Base-by-base conservation (phyloP, 1,140 invertebrate genomes). In the Telenomus remus region DNA sequence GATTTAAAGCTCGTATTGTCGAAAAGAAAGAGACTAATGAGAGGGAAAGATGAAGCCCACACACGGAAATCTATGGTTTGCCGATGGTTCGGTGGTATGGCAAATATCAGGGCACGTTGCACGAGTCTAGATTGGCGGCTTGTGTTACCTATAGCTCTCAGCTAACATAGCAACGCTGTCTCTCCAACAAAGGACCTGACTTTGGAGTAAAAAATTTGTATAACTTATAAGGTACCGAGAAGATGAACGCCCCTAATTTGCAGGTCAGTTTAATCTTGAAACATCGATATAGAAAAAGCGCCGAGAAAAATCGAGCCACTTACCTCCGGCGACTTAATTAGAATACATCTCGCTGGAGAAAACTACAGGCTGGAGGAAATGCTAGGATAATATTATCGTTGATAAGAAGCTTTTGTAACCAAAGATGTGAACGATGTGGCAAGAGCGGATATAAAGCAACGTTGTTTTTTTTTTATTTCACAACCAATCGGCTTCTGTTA, bases 11-110 rank as follows among this genome's bases (percentile, higher is more conserved):
- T 15, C 11, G 51, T 54, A 19, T 42, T 19, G 12, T 54, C 33
- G 35, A 27, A 43, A 43, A 42, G 51, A 54, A 37, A 54, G 42
- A n/a, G 51, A 54, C 35, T 54, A 54, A 54, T 54, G 51, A 54
- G 42, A 54, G 51, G 51, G 33, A 54, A 42, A 43, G 35, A 10
- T 0, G 15, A 13, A 43, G n/a, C 51, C 9, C 15, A 54, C 35
- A 54, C 51, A 54, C 13, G 13, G 42, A 35, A 37, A 54, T 54
- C 39, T 37, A 54, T 54, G 35, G 35, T 54, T 54, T 54, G 19
- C 13, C 51, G 37, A 54, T 42, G 15, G 51, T 15, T 54, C 14
- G 34, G 10, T 15, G 51, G 14, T 15, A 42, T 54, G 51, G 37
- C 42, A 54, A 54, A 54, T 54, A 37, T 54, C 15, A n/a, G n/a